Percentiles rank a stretch among this genome's conserved stretches.
Evolutionary conservation across 2,888 invertebrate genomes (phyloP).

Genomic region (Schizaphis graminum): DNA sequence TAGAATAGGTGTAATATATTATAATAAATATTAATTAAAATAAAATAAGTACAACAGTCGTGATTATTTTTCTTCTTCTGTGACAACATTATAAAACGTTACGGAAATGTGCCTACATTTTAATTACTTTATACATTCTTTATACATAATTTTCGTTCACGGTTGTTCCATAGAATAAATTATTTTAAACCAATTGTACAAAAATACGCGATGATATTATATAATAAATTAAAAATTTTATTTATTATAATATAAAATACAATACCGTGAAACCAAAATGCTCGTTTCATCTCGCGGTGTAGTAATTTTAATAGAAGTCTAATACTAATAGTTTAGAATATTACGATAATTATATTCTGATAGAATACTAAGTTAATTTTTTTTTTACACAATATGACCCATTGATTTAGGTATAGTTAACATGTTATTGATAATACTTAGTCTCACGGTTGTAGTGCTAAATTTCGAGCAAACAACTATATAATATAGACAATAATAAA

Average conservation of each 20-base stretch:
- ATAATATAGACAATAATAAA: too few relatives aligned
- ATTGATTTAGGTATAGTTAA: not conserved
- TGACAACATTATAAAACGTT: not conserved
- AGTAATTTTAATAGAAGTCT: not conserved
- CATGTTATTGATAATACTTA: not conserved
- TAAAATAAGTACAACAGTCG: not conserved
- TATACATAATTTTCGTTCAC: not conserved
- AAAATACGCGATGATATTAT: not conserved
- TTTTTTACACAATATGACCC: not conserved
- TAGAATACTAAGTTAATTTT: not conserved
- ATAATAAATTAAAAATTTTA: not conserved
- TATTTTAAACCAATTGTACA: not conserved
- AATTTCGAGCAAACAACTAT: too few relatives aligned
- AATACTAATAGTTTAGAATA: not conserved
- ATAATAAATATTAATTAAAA: not conserved
- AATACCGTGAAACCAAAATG: not conserved
- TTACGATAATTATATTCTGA: not conserved
- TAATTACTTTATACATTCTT: not conserved
- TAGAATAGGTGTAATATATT: not conserved
- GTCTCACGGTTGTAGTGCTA: too few relatives aligned
- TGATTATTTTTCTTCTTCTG: not conserved
- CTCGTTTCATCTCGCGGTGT: not conserved
- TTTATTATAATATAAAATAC: not conserved
- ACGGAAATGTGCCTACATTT: not conserved
- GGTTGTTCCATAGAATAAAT: not conserved